phyloP scores from a whole-genome alignment of 2,113 vertebrate genomes.

The Carassius auratus region DNA sequence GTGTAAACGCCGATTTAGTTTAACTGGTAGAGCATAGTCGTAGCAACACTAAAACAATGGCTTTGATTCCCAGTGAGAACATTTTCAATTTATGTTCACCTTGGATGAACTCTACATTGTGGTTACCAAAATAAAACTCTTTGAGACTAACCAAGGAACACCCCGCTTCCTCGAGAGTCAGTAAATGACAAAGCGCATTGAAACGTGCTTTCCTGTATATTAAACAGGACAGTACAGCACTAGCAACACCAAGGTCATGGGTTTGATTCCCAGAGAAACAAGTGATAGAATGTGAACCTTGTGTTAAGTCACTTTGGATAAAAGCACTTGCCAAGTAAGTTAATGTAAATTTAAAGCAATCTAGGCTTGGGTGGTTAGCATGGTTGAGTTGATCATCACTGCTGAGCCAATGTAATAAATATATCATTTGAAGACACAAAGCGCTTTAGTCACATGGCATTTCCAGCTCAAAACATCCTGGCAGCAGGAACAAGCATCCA shows the following conservation, averaged over 20 bases:
- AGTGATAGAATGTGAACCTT: too few relatives aligned
- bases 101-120: too few relatives aligned
- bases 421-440: background rate
- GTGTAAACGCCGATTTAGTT: too few relatives aligned
- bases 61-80: too few relatives aligned
- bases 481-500: background rate
- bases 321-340: too few relatives aligned
- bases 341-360: background rate
- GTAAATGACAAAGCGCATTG: slow-evolving; percentile 57
- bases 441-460: background rate
- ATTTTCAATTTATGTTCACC: too few relatives aligned
- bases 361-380: background rate
- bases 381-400: background rate
- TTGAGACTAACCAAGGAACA: too few relatives aligned
- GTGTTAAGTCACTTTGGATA: too few relatives aligned
- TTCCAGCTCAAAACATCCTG: background rate
- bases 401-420: background rate
- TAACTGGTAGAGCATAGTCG: too few relatives aligned
- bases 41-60: too few relatives aligned
- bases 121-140: too few relatives aligned
- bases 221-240: slow-evolving; percentile 46
- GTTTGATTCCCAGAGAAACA: background rate
- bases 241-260: background rate
- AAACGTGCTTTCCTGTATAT: slow-evolving; percentile 69
- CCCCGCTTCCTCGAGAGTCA: too few relatives aligned